Base-by-base conservation (phyloP, 2,113 vertebrate species). In the Agapornis roseicollis region DNA sequence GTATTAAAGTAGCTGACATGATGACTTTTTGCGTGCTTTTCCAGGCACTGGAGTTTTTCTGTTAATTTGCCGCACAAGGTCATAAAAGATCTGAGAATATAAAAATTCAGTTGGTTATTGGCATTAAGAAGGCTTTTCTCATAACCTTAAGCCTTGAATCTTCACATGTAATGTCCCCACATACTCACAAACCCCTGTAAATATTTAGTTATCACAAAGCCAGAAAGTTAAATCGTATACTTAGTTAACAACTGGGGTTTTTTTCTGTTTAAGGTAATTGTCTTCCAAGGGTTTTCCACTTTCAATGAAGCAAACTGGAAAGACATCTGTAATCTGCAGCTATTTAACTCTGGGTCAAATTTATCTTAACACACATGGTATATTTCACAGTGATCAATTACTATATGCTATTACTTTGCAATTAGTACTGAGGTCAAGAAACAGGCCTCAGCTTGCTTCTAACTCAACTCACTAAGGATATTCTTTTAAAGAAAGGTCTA, bases 21-120 rank as follows among this genome's bases (percentile, higher is more conserved):
- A 98, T 33, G 98, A 98, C 98, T 99, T 99, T 99, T 99, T 99
- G 97, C 98, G 98, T 95, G 98, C 97, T 97, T 99, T 99, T 96
- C 98, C 98, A 96, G 98, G 98, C 97, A 98, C 98, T 87, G 99
- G 98, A 97, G 98, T 99, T 99, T 99, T 99, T 98, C 98, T 99
- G 98, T 99, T 99, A 98, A 99, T 99, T 98, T 99, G 99, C 97
- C 98, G 98, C 96, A 99, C 99, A 98, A 99, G 98, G 97, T 99
- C 99, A 97, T 99, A 99, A 97, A 99, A 99, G 97, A 99, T 99
- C 98, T 99, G 97, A 52, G 90, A 97, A 97, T 3, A 96, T 2
- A 97, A 83, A 85, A 77, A 47, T 56, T 63, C 71, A 85, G 47
- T 88, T 53, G 53, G 27, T 91, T 84, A 87, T 18, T 63, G 61